Evolutionary conservation across 2,888 invertebrate species (phyloP).

Genomic region (Schrankia costaestrigalis): DNA sequence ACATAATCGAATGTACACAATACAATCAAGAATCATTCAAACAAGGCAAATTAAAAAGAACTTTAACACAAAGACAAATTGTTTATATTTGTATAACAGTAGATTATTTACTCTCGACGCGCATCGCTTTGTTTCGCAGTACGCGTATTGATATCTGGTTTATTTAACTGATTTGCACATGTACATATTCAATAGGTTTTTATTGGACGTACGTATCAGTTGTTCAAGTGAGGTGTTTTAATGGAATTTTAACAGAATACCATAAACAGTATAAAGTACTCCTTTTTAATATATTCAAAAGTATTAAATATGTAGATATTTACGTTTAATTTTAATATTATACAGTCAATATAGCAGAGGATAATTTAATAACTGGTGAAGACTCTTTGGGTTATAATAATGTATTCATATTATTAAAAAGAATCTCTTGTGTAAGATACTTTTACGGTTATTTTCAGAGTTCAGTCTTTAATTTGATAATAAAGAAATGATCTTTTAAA

Average conservation of each 20-base stretch:
- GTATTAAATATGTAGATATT: no score
- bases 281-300: no score
- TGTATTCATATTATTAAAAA: no score
- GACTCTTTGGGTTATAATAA: no score
- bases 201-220: slow-evolving; percentile 13
- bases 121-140: slow-evolving; percentile 14
- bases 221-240: slow-evolving; percentile 8
- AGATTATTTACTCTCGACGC: slow-evolving; percentile 9
- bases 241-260: slow-evolving; percentile 8
- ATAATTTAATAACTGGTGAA: no score
- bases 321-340: no score
- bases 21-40: slow-evolving; percentile 6
- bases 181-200: slow-evolving; percentile 32
- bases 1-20: slow-evolving; percentile 9
- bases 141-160: slow-evolving; percentile 29
- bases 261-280: no score
- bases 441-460: no score
- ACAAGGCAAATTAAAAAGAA: slow-evolving; percentile 4
- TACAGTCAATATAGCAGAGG: no score
- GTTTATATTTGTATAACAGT: slow-evolving; percentile 9
- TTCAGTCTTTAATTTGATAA: no score
- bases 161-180: slow-evolving; percentile 36
- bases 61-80: slow-evolving; percentile 1
- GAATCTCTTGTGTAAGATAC: no score
- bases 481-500: no score